phyloP scores from a whole-genome alignment of 2,888 invertebrate genomes.

The Schizaphis graminum region DNA sequence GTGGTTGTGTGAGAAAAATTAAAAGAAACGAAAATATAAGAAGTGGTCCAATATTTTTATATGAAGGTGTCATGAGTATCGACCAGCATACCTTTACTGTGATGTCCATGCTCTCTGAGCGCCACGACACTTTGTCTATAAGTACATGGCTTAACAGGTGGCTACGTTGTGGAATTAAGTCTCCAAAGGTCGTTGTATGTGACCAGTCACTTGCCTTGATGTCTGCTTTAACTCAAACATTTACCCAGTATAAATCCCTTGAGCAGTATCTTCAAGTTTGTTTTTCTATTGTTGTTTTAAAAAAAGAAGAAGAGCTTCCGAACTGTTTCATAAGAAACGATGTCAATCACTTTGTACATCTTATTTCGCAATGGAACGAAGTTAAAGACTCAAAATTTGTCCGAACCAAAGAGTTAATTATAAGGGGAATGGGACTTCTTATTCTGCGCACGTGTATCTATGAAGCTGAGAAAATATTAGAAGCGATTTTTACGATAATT shows the following conservation, averaged over 20 bases:
- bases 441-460: neutral
- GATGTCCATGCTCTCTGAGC: neutral
- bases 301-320: neutral
- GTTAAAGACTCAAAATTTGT: neutral
- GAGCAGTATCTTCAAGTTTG: neutral
- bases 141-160: neutral
- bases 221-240: neutral
- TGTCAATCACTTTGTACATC: neutral
- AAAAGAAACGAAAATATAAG: neutral
- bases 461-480: neutral
- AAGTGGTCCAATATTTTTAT: neutral
- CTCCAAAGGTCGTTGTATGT: neutral
- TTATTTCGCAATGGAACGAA: neutral
- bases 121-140: neutral
- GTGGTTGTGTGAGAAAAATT: neutral
- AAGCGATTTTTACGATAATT: neutral
- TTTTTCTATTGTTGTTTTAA: neutral
- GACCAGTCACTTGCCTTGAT: neutral
- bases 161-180: neutral
- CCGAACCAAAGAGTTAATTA: neutral
- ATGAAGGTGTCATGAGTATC: neutral
- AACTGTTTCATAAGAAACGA: neutral
- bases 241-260: neutral
- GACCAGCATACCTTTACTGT: neutral
- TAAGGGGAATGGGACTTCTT: neutral